Base-by-base conservation (phyloP, 2,797 vertebrate species). In the Glyptemys insculpta region DNA sequence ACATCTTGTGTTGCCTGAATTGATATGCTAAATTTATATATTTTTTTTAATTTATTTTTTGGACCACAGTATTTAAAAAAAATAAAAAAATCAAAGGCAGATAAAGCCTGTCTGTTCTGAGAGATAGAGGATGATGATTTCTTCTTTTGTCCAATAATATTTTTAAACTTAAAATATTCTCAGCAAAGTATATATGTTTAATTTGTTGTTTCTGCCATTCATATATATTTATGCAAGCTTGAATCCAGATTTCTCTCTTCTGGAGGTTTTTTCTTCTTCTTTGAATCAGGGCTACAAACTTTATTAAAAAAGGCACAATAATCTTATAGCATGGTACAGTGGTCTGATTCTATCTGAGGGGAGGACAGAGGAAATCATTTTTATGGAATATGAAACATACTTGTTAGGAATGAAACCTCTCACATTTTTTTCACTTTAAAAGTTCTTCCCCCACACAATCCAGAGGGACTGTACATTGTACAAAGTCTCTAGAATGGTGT, bases 31-130 rank as follows among this genome's bases (percentile, higher is more conserved):
- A 97, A 97, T 95, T 98, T 98, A 97, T 98, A 98, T 65, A 65
- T 65, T 97, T 98, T 97, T 97, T 98, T 95, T 90, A 97, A 97
- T 94, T 97, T 97, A 97, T 97, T 97, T 97, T 98, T 98, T 97
- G 97, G 97, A 97, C n/a, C 97, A 97, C 97, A 98, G 95, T 94
- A 95, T 97, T 98, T 97, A 96, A 94, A 87, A 94, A 87, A 89
- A 83, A 14, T 41, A 93, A 90, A 4, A 90, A 93, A 96, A 93
- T 95, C 65, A 83, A 94, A 97, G 95, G 96, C 86, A 93, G 94
- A 8, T 92, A 88, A 96, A 94, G 41, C 54, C 84, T 97, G 81
- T 96, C 95, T 97, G 97, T 97, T 97, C 91, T 97, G 96, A 96
- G 81, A 85, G 83, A 92, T 65, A 83, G 88, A 97, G 88, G 95